These are phyloP conservation scores for Petaurus breviceps DNA, from an alignment of 2,113 vertebrate genomes.

Conservation along the genomic window DNA sequence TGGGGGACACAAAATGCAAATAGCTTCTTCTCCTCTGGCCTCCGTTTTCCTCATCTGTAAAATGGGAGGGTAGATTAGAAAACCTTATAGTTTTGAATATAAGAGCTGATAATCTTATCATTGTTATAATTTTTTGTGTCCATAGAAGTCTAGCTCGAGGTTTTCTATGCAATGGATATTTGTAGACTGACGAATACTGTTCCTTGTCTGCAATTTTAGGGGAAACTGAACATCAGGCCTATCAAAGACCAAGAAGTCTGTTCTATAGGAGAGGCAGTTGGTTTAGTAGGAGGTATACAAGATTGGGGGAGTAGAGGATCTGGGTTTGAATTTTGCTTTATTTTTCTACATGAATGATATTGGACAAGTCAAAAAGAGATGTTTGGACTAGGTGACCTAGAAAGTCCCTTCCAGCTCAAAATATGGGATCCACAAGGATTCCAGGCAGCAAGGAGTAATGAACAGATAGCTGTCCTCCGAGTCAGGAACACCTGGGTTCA, in stretches of 20 bases:
- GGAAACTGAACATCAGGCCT: not conserved
- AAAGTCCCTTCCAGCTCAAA: not conserved
- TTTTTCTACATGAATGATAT: not conserved
- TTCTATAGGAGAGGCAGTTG: not conserved
- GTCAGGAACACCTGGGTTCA: not conserved
- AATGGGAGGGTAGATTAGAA: not conserved
- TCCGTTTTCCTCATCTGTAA: not conserved
- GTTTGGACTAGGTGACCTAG: not conserved
- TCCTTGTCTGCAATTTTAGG: not conserved
- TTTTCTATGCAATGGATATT: not conserved
- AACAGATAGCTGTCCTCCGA: not conserved
- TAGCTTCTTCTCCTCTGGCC: not conserved
- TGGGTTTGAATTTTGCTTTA: not conserved
- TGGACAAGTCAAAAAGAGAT: not conserved
- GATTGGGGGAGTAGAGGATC: not conserved
- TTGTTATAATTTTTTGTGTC: not conserved
- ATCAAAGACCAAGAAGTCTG: not conserved
- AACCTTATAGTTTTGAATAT: not conserved
- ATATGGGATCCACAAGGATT: not conserved
- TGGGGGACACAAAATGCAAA: not conserved
- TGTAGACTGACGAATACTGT: not conserved
- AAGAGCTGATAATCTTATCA: not conserved
- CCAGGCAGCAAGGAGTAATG: not conserved
- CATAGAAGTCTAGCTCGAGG: not conserved
- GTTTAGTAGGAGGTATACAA: not conserved